Base-by-base conservation (phyloP, 2,888 invertebrate genomes). In the Eupeodes latifasciatus region DNA sequence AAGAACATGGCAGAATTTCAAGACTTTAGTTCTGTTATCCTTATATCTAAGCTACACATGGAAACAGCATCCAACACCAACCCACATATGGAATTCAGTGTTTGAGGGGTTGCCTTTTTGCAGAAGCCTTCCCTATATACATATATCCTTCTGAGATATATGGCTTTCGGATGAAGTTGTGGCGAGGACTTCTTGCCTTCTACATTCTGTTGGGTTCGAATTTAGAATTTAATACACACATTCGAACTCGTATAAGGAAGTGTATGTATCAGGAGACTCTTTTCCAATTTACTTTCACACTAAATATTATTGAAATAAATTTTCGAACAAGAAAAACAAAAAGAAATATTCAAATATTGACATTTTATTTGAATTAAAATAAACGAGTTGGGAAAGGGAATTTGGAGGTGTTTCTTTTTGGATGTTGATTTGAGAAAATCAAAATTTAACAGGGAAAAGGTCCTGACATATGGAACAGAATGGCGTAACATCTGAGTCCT, bases 141-240 rank as follows among this genome's bases (percentile, higher is more conserved):
- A 14, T 76, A 55, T 75, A 27, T 19, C n/a, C 67, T 53, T 64
- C 47, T 51, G 75, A 87, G 76, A 87, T 87, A 87, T 83, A 87
- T 87, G 83, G 79, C 83, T 83, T 80, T 83, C 59, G 83, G 72
- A 87, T 83, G 83, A 80, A 80, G 86, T 87, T 83, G 76, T 51
- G 86, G 83, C 71, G 10, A 71, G 53, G 67, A 79, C 61, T 79
- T 79, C 71, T 76, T 83, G 79, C 76, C 67, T 69, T 67, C 49
- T 53, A 11, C 36, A 49, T 16, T 11, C 6, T 49, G 49, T 3
- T 14, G 67, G 51, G 16, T 62, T 62, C 16, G 44, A 62, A 62
- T 51, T 34, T 51, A 12, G 67, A 51, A 67, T 67, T 14, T 66
- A 10, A 16, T 10, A 62, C 4, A 62, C 16, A 19, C 55, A 4